Evolutionary conservation across 2,888 invertebrate genomes (phyloP).

Genomic region (Sarcophaga variegata): DNA sequence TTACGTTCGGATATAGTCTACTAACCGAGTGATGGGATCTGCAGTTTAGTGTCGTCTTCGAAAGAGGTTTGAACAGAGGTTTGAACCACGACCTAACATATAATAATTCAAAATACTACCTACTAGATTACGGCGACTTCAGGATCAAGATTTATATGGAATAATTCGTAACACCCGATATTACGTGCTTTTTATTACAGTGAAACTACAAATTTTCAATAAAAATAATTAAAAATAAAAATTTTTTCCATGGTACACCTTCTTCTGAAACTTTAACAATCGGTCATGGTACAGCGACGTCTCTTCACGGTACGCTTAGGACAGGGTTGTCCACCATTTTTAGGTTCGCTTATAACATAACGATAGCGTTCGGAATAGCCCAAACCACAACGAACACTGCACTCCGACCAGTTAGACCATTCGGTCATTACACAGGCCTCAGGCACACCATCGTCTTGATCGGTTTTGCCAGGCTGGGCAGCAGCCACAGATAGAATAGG

Average conservation of each 20-base stretch:
- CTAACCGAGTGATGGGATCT: too few relatives aligned
- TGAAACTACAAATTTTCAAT: neutral
- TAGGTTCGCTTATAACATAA: slow-evolving; percentile 77
- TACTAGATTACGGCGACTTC: too few relatives aligned
- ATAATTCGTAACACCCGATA: too few relatives aligned
- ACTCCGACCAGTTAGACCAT: slow-evolving; percentile 93
- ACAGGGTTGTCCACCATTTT: slow-evolving; percentile 78
- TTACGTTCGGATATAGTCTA: too few relatives aligned
- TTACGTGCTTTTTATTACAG: too few relatives aligned
- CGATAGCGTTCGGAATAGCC: slow-evolving; percentile 86
- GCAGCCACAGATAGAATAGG: slow-evolving; percentile 56
- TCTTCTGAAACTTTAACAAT: slow-evolving; percentile 72
- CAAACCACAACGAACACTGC: slow-evolving; percentile 90
- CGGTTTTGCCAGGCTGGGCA: slow-evolving; percentile 38
- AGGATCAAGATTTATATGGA: too few relatives aligned
- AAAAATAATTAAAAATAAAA: neutral
- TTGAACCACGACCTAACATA: too few relatives aligned
- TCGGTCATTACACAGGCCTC: slow-evolving; percentile 88
- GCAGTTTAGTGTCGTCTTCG: too few relatives aligned
- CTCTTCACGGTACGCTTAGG: slow-evolving; percentile 78
- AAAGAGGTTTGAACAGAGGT: too few relatives aligned
- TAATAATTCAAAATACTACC: too few relatives aligned
- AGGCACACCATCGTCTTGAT: slow-evolving; percentile 73
- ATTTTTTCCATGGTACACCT: neutral
- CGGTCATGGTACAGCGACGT: slow-evolving; percentile 78